Conservation (phyloP, 2,888 invertebrate genomes). For the Drosophila subquinaria region DNA sequence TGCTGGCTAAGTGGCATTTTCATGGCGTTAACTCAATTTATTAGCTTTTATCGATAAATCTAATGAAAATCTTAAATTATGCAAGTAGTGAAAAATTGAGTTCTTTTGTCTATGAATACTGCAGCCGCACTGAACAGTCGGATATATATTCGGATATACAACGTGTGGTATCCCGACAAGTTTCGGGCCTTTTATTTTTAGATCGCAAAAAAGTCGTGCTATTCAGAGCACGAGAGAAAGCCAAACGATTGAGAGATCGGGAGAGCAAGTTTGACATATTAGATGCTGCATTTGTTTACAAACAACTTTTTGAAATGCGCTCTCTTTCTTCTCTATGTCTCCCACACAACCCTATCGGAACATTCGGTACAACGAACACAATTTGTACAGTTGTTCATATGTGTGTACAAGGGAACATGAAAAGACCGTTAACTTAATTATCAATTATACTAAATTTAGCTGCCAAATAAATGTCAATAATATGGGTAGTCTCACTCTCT, state of each 20-base stretch:
- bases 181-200: slow-evolving; percentile 68
- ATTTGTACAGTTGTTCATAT: slow-evolving; percentile 29
- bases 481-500: slow-evolving; percentile 10
- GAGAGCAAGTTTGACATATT: background rate
- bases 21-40: slow-evolving; percentile 31
- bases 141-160: slow-evolving; percentile 48
- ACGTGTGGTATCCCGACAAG: slow-evolving; percentile 66
- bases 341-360: too few species aligned
- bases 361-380: background rate
- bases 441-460: slow-evolving; percentile 31
- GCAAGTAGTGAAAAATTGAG: slow-evolving; percentile 58
- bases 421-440: slow-evolving; percentile 46
- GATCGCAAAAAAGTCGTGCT: slow-evolving; percentile 47
- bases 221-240: slow-evolving; percentile 27
- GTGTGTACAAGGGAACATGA: slow-evolving; percentile 9
- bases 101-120: slow-evolving; percentile 49
- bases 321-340: slow-evolving; percentile 5
- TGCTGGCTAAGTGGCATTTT: slow-evolving; percentile 80
- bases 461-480: slow-evolving; percentile 33
- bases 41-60: slow-evolving; percentile 4
- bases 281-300: slow-evolving; percentile 23
- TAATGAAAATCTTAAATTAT: slow-evolving; percentile 55
- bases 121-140: slow-evolving; percentile 63
- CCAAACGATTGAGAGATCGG: background rate
- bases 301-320: slow-evolving; percentile 7